phyloP scores from a whole-genome alignment of 1,140 invertebrate genomes.

The Dreissena polymorpha region DNA sequence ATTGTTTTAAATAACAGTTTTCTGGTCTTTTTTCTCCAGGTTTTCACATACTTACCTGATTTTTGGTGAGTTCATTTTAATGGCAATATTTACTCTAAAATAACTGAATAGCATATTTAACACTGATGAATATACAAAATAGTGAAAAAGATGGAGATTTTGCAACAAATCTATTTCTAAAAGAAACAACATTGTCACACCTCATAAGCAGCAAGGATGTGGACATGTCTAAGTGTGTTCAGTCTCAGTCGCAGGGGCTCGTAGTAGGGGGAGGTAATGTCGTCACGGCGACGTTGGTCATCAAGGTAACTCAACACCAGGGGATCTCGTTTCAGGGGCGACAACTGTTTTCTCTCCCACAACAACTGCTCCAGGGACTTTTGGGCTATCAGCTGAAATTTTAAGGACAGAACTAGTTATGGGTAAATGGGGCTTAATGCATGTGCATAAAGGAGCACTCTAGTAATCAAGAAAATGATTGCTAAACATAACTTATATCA shows the following conservation, averaged over 20 bases:
- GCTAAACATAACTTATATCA: too few species aligned
- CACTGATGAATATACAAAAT: too few species aligned
- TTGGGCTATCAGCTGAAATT: conserved; percentile 10
- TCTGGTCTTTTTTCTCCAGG: too few species aligned
- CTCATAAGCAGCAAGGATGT: conserved; percentile 30
- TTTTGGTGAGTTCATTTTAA: too few species aligned
- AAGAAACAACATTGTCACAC: background rate
- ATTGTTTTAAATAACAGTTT: too few species aligned
- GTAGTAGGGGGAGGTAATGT: conserved; percentile 21
- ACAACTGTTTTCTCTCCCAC: conserved; percentile 39
- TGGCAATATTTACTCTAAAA: too few species aligned
- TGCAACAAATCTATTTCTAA: background rate
- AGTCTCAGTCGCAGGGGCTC: conserved; percentile 19
- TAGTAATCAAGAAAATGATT: too few species aligned
- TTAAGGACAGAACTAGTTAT: background rate
- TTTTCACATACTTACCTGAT: too few species aligned
- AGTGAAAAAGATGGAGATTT: background rate
- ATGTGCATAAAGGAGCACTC: too few species aligned
- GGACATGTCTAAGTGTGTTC: conserved; percentile 29
- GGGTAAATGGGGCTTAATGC: too few species aligned
- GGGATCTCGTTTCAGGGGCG: conserved; percentile 13
- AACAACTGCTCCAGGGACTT: conserved; percentile 44
- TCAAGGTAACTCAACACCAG: conserved; percentile 12
- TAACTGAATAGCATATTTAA: too few species aligned
- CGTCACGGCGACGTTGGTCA: conserved; percentile 21